phyloP scores from a whole-genome alignment of 2,797 vertebrate genomes.

The Coendou prehensilis region DNA sequence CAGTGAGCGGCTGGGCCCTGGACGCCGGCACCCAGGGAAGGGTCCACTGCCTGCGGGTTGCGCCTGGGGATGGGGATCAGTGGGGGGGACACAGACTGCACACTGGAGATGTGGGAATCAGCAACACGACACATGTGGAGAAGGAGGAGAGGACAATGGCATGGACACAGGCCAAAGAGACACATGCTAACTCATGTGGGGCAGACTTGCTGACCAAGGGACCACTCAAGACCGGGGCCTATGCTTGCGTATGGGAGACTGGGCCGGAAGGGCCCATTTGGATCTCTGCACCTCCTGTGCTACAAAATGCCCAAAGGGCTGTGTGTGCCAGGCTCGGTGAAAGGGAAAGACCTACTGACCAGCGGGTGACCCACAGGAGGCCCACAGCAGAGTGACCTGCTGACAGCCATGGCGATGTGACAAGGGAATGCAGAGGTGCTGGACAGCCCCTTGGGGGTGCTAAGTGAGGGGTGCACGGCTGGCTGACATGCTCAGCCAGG shows the following conservation, averaged over 20 bases:
- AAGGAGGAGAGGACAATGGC: slow-evolving; percentile 35
- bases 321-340: background rate
- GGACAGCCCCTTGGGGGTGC: background rate
- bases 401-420: background rate
- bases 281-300: background rate
- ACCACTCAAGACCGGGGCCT: background rate
- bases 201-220: background rate
- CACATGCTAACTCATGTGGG: background rate
- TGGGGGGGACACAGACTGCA: background rate
- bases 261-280: background rate
- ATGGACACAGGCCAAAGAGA: slow-evolving; percentile 50
- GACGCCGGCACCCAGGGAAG: background rate
- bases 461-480: background rate
- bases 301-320: background rate
- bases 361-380: background rate
- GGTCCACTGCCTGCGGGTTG: background rate
- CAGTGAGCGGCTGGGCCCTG: slow-evolving; percentile 42
- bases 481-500: background rate
- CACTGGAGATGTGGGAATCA: slow-evolving; percentile 59
- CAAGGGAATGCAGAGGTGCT: background rate
- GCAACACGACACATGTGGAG: slow-evolving; percentile 29
- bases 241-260: background rate
- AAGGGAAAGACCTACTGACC: slow-evolving; percentile 18
- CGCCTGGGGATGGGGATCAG: background rate
- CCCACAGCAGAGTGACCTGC: background rate